These are phyloP conservation scores for Drosophila picticornis DNA, from an alignment of 2,888 invertebrate genomes.

Conservation along the genomic window DNA sequence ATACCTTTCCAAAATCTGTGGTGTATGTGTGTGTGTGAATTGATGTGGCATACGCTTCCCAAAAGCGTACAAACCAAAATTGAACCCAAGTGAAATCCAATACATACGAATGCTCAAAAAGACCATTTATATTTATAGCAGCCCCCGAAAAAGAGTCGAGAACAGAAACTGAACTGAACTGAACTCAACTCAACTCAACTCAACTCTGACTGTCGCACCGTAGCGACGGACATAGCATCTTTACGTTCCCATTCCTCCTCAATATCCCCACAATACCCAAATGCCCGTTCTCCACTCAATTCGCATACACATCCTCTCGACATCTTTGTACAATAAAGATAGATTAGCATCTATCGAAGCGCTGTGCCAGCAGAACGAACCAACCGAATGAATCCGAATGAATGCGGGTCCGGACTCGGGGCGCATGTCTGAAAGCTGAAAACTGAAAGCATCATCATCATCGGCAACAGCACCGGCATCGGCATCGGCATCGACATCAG, in stretches of 20 bases:
- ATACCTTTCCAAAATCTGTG: conserved; percentile 29
- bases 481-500: conserved; percentile 5
- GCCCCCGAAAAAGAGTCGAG: conserved; percentile 50
- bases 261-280: conserved; percentile 10
- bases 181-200: conserved; percentile 19
- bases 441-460: conserved; percentile 51
- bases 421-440: conserved; percentile 70
- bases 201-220: conserved; percentile 30
- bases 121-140: conserved; percentile 72
- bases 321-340: conserved; percentile 78
- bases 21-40: conserved; percentile 1
- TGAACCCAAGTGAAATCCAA: conserved; percentile 68
- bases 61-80: conserved; percentile 54
- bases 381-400: conserved; percentile 59
- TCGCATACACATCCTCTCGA: conserved; percentile 72
- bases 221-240: conserved; percentile 41
- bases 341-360: conserved; percentile 75
- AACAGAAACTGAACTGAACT: conserved; percentile 26
- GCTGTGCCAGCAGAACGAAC: conserved; percentile 66
- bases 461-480: conserved; percentile 9
- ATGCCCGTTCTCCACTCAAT: conserved; percentile 36
- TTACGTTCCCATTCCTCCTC: conserved; percentile 33
- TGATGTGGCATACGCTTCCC: conserved; percentile 21
- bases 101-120: conserved; percentile 57
- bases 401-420: conserved; percentile 54